These are phyloP conservation scores for Nemotelus nigrinus DNA, from an alignment of 2,888 invertebrate genomes.

Conservation along the genomic window DNA sequence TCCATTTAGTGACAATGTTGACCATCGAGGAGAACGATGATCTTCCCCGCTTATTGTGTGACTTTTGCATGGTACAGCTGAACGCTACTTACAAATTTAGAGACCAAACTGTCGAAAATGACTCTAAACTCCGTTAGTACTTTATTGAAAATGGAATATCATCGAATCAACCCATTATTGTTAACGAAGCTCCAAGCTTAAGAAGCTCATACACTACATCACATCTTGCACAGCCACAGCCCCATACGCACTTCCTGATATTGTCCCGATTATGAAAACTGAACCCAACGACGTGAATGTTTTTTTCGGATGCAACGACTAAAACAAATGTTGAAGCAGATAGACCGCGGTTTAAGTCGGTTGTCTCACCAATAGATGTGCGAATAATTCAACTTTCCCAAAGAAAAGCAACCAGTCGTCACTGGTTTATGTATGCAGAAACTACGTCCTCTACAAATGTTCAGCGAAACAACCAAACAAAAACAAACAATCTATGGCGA, in stretches of 20 bases:
- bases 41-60: slow-evolving; percentile 32
- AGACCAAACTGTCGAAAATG: slow-evolving; percentile 52
- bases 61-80: slow-evolving; percentile 53
- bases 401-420: slow-evolving; percentile 7
- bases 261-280: slow-evolving; percentile 47
- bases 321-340: slow-evolving; percentile 43
- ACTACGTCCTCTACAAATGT: background rate
- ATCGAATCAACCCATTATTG: slow-evolving; percentile 2
- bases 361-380: background rate
- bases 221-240: slow-evolving; percentile 4
- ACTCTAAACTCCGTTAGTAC: slow-evolving; percentile 52
- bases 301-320: slow-evolving; percentile 46
- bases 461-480: no score
- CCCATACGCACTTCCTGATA: slow-evolving; percentile 32
- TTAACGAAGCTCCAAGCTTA: slow-evolving; percentile 8
- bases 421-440: slow-evolving; percentile 22
- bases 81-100: slow-evolving; percentile 54
- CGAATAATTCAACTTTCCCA: slow-evolving; percentile 1
- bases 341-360: slow-evolving; percentile 6
- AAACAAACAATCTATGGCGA: no score
- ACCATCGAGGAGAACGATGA: slow-evolving; percentile 52
- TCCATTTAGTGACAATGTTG: no score
- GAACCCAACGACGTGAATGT: slow-evolving; percentile 47
- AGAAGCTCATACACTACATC: slow-evolving; percentile 23
- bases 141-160: slow-evolving; percentile 52